These are phyloP conservation scores for Harpalus rubripes DNA, from an alignment of 2,888 invertebrate species.

Conservation along the genomic window DNA sequence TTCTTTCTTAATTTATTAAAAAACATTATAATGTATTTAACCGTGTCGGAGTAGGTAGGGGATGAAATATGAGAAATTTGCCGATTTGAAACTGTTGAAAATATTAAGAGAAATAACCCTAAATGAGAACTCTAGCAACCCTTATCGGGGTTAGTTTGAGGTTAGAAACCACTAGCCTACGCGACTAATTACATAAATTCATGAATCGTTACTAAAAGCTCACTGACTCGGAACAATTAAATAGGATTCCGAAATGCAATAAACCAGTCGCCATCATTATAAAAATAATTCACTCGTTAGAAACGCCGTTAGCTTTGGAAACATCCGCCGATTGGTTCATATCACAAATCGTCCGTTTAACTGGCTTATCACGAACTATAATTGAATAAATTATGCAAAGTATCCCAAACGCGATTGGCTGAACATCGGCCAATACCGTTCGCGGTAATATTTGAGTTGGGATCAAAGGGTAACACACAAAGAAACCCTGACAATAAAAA, in stretches of 20 bases:
- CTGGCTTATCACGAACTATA: slow-evolving; percentile 51
- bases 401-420: slow-evolving; percentile 54
- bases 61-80: too few species aligned
- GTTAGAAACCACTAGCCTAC: neutral
- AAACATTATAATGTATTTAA: too few species aligned
- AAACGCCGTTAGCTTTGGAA: slow-evolving; percentile 48
- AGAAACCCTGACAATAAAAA: slow-evolving; percentile 71
- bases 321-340: slow-evolving; percentile 42
- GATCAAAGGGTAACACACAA: slow-evolving; percentile 67
- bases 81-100: too few species aligned
- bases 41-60: too few species aligned
- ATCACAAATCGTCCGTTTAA: slow-evolving; percentile 46
- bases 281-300: slow-evolving; percentile 45
- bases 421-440: slow-evolving; percentile 44
- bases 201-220: slow-evolving; percentile 60
- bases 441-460: slow-evolving; percentile 38
- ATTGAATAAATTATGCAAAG: slow-evolving; percentile 66
- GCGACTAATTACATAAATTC: slow-evolving; percentile 63
- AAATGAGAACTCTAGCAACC: too few species aligned
- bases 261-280: slow-evolving; percentile 54
- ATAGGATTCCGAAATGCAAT: slow-evolving; percentile 59
- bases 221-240: slow-evolving; percentile 64
- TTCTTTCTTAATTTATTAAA: too few species aligned
- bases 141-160: too few species aligned
- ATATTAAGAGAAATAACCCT: too few species aligned